Evolutionary conservation across 2,888 invertebrate species (phyloP).

Genomic region (Eupithecia subfuscata): DNA sequence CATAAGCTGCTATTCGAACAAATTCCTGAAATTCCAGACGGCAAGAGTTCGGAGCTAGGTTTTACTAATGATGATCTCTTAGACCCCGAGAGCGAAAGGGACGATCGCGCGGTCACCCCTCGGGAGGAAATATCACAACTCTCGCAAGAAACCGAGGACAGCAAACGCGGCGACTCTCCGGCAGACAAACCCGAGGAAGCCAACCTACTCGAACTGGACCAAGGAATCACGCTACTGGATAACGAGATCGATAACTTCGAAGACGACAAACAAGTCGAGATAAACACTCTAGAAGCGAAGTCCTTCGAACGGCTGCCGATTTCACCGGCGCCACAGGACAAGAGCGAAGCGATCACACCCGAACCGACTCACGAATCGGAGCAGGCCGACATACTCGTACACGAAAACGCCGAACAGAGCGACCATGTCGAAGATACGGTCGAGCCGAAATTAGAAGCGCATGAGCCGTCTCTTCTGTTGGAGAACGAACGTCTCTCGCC

Average conservation of each 20-base stretch:
- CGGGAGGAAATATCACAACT: constrained; percentile 61
- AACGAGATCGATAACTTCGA: constrained; percentile 33
- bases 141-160: constrained; percentile 71
- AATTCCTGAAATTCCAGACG: constrained; percentile 81
- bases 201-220: constrained; percentile 20
- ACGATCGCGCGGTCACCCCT: constrained; percentile 62
- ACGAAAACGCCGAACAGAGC: constrained; percentile 32
- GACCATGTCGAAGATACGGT: constrained; percentile 9
- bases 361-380: constrained; percentile 48
- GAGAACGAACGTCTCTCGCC: constrained; percentile 28
- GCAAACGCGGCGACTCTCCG: constrained; percentile 53
- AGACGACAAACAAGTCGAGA: constrained; percentile 25
- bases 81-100: constrained; percentile 71
- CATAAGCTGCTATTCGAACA: constrained; percentile 79
- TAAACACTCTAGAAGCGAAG: constrained; percentile 21
- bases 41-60: constrained; percentile 78
- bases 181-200: constrained; percentile 11
- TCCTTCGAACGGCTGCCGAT: constrained; percentile 30
- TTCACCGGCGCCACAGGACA: constrained; percentile 44
- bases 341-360: constrained; percentile 49
- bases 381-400: constrained; percentile 33
- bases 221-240: constrained; percentile 23
- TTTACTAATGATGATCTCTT: constrained; percentile 71
- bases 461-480: constrained; percentile 15
- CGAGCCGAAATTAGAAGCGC: constrained; percentile 20